These are phyloP conservation scores for Scaptomyza hsui DNA, from an alignment of 1,140 invertebrate genomes.

Conservation along the genomic window DNA sequence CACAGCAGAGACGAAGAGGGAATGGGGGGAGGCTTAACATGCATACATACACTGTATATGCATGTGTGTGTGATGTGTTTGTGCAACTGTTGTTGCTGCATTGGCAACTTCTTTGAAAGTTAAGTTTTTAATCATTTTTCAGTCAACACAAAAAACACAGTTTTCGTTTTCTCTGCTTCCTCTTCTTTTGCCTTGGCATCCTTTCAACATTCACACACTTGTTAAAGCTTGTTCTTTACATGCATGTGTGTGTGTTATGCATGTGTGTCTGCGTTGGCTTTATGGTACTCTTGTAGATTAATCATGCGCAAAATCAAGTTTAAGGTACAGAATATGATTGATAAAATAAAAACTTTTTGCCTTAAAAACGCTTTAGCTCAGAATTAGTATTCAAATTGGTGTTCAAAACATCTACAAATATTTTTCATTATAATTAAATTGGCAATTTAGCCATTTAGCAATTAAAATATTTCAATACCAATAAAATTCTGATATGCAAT, in stretches of 20 bases:
- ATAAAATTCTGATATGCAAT: background rate
- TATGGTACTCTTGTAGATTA: slow-evolving; percentile 49
- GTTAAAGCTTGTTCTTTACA: slow-evolving; percentile 1
- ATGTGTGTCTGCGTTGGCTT: slow-evolving; percentile 1
- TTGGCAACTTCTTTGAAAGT: slow-evolving; percentile 69
- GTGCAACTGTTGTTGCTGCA: slow-evolving; percentile 8
- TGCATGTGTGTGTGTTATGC: slow-evolving; percentile 1
- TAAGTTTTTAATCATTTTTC: slow-evolving; percentile 76
- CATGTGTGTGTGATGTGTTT: slow-evolving; percentile 10
- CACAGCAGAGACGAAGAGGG: slow-evolving; percentile 3
- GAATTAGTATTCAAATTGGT: too few relatives aligned
- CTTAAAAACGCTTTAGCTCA: too few relatives aligned
- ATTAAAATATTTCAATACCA: background rate
- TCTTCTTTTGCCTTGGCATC: slow-evolving; percentile 40
- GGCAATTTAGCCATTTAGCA: background rate
- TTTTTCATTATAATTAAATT: too few relatives aligned
- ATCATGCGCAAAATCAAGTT: slow-evolving; percentile 51
- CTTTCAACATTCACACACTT: slow-evolving; percentile 32
- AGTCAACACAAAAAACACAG: slow-evolving; percentile 58
- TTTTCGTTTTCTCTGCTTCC: slow-evolving; percentile 49
- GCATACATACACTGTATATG: slow-evolving; percentile 13
- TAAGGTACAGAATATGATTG: background rate
- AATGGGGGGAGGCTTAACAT: too few relatives aligned
- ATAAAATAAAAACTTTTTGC: too few relatives aligned
- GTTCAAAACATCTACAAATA: too few relatives aligned